A percentile compares a stretch with the other conserved stretches of the same genome.
phyloP scores from a whole-genome alignment of 2,888 invertebrate species.

The Pammene fasciana region DNA sequence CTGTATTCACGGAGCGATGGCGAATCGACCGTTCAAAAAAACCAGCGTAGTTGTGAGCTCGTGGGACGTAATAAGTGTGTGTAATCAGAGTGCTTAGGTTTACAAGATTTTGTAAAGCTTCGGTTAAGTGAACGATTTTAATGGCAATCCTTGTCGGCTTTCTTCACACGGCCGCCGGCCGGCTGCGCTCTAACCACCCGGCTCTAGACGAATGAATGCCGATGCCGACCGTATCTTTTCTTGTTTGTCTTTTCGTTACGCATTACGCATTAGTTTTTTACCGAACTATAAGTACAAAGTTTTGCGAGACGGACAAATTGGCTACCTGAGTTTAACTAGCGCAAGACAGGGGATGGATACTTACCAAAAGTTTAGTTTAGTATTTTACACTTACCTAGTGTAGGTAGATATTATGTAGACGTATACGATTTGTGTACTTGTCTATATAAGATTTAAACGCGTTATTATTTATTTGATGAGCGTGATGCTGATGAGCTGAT shows the following conservation, averaged over 20 bases:
- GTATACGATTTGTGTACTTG: too few relatives aligned
- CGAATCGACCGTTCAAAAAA: neutral
- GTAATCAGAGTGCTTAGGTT: neutral
- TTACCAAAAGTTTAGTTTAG: neutral
- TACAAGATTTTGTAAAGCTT: neutral
- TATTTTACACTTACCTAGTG: too few relatives aligned
- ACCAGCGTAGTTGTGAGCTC: neutral
- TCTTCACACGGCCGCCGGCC: constrained; percentile 41
- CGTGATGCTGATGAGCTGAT: too few relatives aligned
- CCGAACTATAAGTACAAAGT: constrained; percentile 6
- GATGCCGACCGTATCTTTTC: constrained; percentile 38
- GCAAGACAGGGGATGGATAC: neutral
- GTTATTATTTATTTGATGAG: too few relatives aligned
- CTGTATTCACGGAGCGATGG: neutral
- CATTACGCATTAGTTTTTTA: constrained; percentile 38
- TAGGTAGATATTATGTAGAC: too few relatives aligned
- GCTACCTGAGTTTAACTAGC: constrained; percentile 11
- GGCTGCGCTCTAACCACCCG: constrained; percentile 33
- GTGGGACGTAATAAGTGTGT: neutral
- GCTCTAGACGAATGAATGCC: constrained; percentile 34
- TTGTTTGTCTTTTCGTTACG: constrained; percentile 42
- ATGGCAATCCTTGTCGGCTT: constrained; percentile 41
- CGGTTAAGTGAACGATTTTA: neutral
- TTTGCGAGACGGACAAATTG: constrained; percentile 13
- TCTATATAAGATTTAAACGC: too few relatives aligned